Conservation (phyloP, 2,888 invertebrate genomes). For the Gisinianus flammeolus region DNA sequence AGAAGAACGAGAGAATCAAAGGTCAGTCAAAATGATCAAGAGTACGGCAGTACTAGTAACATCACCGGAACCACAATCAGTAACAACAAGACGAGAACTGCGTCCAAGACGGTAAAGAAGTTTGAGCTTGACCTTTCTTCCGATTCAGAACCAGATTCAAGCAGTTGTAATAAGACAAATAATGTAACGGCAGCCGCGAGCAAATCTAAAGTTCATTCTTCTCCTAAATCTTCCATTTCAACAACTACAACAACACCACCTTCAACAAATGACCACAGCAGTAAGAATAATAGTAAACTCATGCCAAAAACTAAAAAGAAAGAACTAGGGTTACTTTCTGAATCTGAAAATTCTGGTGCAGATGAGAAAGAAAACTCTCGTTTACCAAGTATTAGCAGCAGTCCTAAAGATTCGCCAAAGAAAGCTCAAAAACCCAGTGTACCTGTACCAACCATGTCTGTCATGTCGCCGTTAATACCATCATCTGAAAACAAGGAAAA, state of each 20-base stretch:
- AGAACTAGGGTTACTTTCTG: conserved; percentile 54
- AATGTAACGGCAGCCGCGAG: background rate
- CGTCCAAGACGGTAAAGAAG: conserved; percentile 52
- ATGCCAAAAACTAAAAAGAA: conserved; percentile 63
- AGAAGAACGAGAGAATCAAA: conserved; percentile 58
- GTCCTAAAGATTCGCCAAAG: conserved; percentile 42
- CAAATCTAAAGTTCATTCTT: background rate
- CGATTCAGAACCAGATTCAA: conserved; percentile 51
- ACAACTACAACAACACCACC: background rate
- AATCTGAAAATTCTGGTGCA: conserved; percentile 51
- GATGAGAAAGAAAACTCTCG: conserved; percentile 57
- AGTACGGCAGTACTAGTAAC: background rate
- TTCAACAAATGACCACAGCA: background rate
- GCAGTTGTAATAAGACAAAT: background rate
- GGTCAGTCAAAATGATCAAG: conserved; percentile 48
- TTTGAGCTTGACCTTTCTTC: conserved; percentile 41
- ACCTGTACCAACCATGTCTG: conserved; percentile 40
- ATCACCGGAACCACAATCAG: background rate
- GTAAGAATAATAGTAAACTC: conserved; percentile 60
- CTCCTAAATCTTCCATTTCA: conserved; percentile 12
- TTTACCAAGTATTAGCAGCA: conserved; percentile 1
- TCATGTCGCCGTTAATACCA: conserved; percentile 54
- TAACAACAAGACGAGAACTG: conserved; percentile 49
- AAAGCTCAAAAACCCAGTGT: conserved; percentile 45
- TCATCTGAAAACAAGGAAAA: conserved; percentile 53